These are phyloP conservation scores for Oegoconia quadripuncta DNA, from an alignment of 2,888 invertebrate genomes.

Conservation along the genomic window DNA sequence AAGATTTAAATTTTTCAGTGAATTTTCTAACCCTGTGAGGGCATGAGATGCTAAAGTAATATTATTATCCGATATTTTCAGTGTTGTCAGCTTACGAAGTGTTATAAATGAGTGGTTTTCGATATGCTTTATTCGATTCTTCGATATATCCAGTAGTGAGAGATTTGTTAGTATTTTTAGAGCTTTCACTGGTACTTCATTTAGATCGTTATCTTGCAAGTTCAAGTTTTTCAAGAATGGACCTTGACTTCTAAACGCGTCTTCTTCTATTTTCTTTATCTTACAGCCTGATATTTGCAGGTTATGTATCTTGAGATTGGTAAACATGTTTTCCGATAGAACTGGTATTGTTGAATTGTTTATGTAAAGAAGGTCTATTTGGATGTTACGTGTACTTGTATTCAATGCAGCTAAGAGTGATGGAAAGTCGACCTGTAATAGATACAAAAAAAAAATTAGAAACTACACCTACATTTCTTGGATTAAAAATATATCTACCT, in stretches of 20 bases:
- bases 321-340: constrained; percentile 83
- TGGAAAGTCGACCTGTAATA: constrained; percentile 85
- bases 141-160: constrained; percentile 90
- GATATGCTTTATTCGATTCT: constrained; percentile 86
- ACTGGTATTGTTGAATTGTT: constrained; percentile 90
- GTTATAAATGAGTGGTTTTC: constrained; percentile 87
- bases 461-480: no score
- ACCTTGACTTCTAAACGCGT: constrained; percentile 92
- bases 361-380: constrained; percentile 91
- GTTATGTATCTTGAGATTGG: constrained; percentile 86
- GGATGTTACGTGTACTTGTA: constrained; percentile 82
- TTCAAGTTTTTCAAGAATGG: constrained; percentile 89
- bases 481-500: no score
- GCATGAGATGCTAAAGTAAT: constrained; percentile 84
- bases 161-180: constrained; percentile 83
- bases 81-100: constrained; percentile 85
- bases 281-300: constrained; percentile 91
- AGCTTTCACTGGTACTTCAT: constrained; percentile 87
- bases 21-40: constrained; percentile 88
- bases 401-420: constrained; percentile 86
- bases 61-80: constrained; percentile 93
- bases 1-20: constrained; percentile 92
- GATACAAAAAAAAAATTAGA: constrained; percentile 9
- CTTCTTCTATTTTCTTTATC: constrained; percentile 83
- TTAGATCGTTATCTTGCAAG: constrained; percentile 89